Conservation (phyloP, 1,140 invertebrate species). For the Tetraneura akinire region DNA sequence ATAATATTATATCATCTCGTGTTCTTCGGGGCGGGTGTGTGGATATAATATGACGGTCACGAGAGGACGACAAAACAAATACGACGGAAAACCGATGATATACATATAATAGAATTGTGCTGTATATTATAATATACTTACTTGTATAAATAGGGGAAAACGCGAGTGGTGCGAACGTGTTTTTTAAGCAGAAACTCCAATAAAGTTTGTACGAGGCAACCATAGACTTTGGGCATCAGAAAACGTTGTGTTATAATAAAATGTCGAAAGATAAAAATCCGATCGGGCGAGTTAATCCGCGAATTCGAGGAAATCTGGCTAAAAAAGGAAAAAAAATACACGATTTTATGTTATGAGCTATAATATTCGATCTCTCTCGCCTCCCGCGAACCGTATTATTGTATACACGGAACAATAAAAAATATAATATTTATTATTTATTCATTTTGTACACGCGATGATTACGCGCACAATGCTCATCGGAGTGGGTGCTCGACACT, state of each 20-base stretch:
- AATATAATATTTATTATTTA: background rate
- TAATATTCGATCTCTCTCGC: background rate
- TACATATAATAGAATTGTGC: too few relatives aligned
- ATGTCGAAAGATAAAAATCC: conserved; percentile 1
- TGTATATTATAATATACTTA: too few relatives aligned
- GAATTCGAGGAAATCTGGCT: conserved; percentile 7
- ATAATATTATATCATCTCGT: conserved; percentile 26
- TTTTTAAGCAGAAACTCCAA: conserved; percentile 47
- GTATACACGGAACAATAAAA: too few relatives aligned
- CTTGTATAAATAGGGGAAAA: too few relatives aligned
- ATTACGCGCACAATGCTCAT: conserved; percentile 9
- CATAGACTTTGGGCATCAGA: too few relatives aligned
- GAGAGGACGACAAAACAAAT: background rate
- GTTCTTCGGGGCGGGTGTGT: background rate
- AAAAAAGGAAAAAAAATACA: background rate
- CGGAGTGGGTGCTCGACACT: conserved; percentile 42
- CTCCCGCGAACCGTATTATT: too few relatives aligned
- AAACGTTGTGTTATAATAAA: background rate
- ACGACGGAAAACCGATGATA: background rate
- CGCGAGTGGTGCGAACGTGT: conserved; percentile 22
- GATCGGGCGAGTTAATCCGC: conserved; percentile 17
- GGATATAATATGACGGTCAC: background rate
- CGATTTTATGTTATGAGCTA: too few relatives aligned
- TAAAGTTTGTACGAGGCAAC: conserved; percentile 19
- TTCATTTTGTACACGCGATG: background rate